Evolutionary conservation across 1,140 invertebrate species (phyloP), one percentile per base, ranked within the genome.

Genomic region (Drosophila pallidifrons): DNA sequence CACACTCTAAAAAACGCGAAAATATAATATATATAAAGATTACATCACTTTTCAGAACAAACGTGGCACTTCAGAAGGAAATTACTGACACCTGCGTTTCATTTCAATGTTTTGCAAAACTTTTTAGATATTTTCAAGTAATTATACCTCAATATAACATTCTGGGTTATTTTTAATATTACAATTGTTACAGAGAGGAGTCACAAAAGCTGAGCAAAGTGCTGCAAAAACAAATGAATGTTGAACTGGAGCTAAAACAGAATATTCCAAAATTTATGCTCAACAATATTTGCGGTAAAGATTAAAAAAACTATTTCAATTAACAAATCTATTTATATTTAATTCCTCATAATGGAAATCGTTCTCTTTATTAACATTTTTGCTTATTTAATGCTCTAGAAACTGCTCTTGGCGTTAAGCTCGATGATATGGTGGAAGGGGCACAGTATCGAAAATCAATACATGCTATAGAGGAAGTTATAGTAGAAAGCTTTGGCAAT

Each of bases 61-160:
- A 87, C 98, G 96, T 99, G 98, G 97, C 94, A 95, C 38, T 79
- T 90, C 0, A 93, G 97, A 49, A 93, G 98, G 47, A 98, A 97
- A 93, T 93, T 98, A 51, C 91, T 98, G 11, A 98, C 98, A 0
- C 97, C 97, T 3, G 95, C 97, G 0, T 99, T 98, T 92, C 97
- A 98, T 92, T 98, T 98, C 81, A 96, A 96, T 81, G 96, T 98
- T 51, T 92, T 98, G 3, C 94, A 96, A 74, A 94, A 96, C 70
- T 98, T 97, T 91, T 65, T 96, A 11, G 93, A 94, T 2, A 95
- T 96, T 82, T 95, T 96, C 78, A 94, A 95, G 73, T 95, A 20
- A 7, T 5, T 38, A 32, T 38, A 38, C 35, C 10, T 38, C 35
- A 1, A 0, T 5, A 3, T 64, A 0, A 65, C n/a, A 1, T 11